Evolutionary conservation across 2,113 vertebrate genomes (phyloP).

Genomic region (Sebastes schlegelii): DNA sequence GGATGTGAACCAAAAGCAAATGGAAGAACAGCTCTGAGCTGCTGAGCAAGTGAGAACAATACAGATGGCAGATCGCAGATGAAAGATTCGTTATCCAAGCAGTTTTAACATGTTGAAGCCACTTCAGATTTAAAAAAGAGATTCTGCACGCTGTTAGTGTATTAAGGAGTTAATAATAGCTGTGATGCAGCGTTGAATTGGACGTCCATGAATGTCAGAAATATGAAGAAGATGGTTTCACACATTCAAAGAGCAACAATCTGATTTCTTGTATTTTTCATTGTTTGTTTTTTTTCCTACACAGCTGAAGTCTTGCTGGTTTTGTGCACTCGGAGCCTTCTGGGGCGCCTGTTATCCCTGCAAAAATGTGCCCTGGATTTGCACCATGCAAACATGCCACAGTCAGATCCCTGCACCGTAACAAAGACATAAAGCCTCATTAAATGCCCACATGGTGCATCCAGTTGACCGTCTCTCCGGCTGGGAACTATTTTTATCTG

Average conservation of each 20-base stretch:
- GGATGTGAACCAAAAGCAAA: constrained; percentile 16
- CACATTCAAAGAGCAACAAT: background rate
- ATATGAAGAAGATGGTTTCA: background rate
- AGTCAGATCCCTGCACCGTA: background rate
- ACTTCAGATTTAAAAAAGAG: background rate
- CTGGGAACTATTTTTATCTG: constrained; percentile 12
- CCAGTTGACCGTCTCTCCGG: background rate
- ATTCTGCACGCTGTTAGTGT: background rate
- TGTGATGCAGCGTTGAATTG: background rate
- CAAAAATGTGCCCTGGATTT: background rate
- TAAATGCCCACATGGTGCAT: constrained; percentile 46
- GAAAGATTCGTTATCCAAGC: background rate
- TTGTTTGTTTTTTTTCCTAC: background rate
- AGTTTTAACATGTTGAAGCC: background rate
- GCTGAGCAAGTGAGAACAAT: constrained; percentile 10
- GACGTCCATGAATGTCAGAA: background rate
- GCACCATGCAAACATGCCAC: constrained; percentile 3
- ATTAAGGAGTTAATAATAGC: background rate
- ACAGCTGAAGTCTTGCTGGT: background rate
- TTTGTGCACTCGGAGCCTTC: background rate
- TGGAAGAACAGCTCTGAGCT: constrained; percentile 5
- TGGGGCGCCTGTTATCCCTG: constrained; percentile 29
- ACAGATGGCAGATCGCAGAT: constrained; percentile 29
- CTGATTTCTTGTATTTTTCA: background rate
- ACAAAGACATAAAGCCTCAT: constrained; percentile 44